Evolutionary conservation across 2,888 invertebrate species (phyloP).

Genomic region (Entomobrya proxima): DNA sequence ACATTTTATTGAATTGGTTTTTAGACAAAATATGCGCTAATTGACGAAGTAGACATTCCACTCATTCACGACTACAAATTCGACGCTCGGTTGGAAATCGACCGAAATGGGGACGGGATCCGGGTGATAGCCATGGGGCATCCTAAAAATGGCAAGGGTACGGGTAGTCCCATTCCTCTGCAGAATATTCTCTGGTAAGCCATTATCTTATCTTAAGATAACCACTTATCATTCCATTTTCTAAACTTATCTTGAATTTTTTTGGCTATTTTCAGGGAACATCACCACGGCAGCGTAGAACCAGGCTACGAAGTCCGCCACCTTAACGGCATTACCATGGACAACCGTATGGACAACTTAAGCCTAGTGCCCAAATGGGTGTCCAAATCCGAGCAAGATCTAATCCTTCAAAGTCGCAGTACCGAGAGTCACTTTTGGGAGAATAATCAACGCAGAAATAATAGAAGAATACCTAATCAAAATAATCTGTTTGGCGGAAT

Average conservation of each 20-base stretch:
- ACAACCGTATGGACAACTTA: slow-evolving; percentile 79
- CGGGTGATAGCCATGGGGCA: slow-evolving; percentile 78
- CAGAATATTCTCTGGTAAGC: slow-evolving; percentile 79
- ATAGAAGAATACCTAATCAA: neutral
- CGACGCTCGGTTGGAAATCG: slow-evolving; percentile 79
- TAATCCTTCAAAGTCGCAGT: slow-evolving; percentile 70
- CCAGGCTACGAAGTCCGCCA: slow-evolving; percentile 79
- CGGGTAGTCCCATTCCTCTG: slow-evolving; percentile 75
- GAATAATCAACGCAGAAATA: slow-evolving; percentile 36
- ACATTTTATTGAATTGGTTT: slow-evolving; percentile 73
- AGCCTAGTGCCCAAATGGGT: slow-evolving; percentile 76
- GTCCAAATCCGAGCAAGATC: slow-evolving; percentile 73
- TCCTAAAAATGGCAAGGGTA: slow-evolving; percentile 69
- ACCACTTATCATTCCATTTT: neutral
- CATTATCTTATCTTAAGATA: no score
- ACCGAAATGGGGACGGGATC: slow-evolving; percentile 79
- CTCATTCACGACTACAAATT: slow-evolving; percentile 79
- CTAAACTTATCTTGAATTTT: neutral
- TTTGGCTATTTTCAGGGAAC: slow-evolving; percentile 77
- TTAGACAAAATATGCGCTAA: slow-evolving; percentile 79
- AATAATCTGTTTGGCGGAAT: slow-evolving; percentile 30
- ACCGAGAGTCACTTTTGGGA: slow-evolving; percentile 73
- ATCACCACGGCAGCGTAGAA: slow-evolving; percentile 79
- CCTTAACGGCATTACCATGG: slow-evolving; percentile 79
- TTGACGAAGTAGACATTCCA: slow-evolving; percentile 79